A percentile compares a stretch with the other conserved stretches of the same genome.
These are phyloP conservation scores for Otolemur garnettii DNA, from an alignment of 2,113 vertebrate species.

Conservation along the genomic window DNA sequence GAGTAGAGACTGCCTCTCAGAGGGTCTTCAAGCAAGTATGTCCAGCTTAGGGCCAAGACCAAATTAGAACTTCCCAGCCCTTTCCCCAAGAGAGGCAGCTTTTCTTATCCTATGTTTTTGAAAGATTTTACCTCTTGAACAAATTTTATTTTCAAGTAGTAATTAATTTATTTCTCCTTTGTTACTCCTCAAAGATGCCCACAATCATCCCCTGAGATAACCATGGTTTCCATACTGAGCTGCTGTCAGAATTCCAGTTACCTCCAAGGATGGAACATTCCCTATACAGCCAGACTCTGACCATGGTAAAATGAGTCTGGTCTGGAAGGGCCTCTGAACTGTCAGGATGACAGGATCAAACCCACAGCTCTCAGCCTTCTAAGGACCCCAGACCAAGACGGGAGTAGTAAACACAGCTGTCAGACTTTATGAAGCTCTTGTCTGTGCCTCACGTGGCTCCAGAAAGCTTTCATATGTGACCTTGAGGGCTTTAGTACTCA, in stretches of 20 bases:
- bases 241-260: not conserved
- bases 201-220: not conserved
- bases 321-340: not conserved
- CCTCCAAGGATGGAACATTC: not conserved
- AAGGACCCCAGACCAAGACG: no score
- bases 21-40: fast-evolving
- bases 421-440: not conserved
- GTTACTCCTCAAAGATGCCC: not conserved
- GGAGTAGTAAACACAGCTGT: fast-evolving
- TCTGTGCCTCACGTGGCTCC: fast-evolving
- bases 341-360: not conserved
- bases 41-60: not conserved
- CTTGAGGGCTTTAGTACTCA: fast-evolving
- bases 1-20: not conserved
- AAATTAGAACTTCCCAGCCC: not conserved
- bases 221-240: not conserved
- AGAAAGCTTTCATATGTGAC: not conserved
- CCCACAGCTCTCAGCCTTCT: not conserved
- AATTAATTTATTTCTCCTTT: not conserved
- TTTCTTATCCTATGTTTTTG: not conserved
- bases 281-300: not conserved
- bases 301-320: no score
- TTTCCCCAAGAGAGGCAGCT: not conserved
- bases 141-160: slow-evolving; percentile 26
- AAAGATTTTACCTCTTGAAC: slow-evolving; percentile 21